These are phyloP conservation scores for Artibeus jamaicensis DNA, from an alignment of 2,797 vertebrate genomes.

Conservation along the genomic window DNA sequence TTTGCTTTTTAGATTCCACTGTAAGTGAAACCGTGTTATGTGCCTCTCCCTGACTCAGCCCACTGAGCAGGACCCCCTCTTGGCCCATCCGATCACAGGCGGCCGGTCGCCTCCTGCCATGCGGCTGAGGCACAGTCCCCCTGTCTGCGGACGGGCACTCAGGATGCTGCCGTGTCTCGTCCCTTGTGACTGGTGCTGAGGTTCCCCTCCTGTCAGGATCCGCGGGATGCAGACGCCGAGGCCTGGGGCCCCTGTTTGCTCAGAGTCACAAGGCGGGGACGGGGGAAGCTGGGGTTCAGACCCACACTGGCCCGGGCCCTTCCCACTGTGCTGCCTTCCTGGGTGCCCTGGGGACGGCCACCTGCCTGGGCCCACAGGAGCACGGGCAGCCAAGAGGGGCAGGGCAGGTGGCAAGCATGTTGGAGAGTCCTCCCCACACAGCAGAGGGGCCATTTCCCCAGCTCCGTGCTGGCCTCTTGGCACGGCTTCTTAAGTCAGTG, in stretches of 20 bases:
- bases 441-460: background rate
- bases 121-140: too few relatives aligned
- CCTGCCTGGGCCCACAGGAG: background rate
- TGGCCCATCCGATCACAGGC: too few relatives aligned
- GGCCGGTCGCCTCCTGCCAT: too few relatives aligned
- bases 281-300: background rate
- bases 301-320: background rate
- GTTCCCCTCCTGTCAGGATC: background rate
- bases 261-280: background rate
- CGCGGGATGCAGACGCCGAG: background rate
- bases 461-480: rapidly evolving
- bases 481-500: background rate
- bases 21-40: too few relatives aligned
- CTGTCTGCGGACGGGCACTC: background rate
- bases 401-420: rapidly evolving
- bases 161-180: background rate
- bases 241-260: background rate
- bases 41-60: too few relatives aligned
- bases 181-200: background rate
- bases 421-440: background rate
- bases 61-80: too few relatives aligned
- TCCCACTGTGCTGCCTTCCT: rapidly evolving
- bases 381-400: background rate
- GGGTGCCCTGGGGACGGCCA: background rate
- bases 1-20: too few relatives aligned